These are phyloP conservation scores for Drosophila biarmipes DNA, from an alignment of 1,140 invertebrate species.

Conservation along the genomic window DNA sequence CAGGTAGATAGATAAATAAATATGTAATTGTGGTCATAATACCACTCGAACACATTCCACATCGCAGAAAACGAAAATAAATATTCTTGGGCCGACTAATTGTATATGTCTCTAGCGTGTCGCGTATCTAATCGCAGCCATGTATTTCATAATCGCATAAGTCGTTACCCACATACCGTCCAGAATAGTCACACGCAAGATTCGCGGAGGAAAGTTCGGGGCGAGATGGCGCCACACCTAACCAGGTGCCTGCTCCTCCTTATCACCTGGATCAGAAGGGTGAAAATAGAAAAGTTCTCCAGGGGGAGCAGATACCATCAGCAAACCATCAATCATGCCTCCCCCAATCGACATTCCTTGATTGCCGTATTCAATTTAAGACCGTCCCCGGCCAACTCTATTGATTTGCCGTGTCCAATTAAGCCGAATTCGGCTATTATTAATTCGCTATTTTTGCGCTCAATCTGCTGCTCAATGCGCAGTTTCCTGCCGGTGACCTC, in stretches of 20 bases:
- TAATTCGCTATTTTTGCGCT: constrained; percentile 37
- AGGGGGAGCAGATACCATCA: background rate
- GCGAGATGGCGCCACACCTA: constrained; percentile 24
- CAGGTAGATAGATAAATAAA: constrained; percentile 57
- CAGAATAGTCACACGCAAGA: constrained; percentile 5
- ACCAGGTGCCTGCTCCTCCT: constrained; percentile 15
- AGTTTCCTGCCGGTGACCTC: constrained; percentile 33
- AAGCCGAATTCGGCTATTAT: constrained; percentile 33
- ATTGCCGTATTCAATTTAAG: constrained; percentile 39
- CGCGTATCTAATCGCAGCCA: constrained; percentile 62
- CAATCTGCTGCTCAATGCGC: constrained; percentile 32
- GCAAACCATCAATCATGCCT: constrained; percentile 25
- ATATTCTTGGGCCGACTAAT: constrained; percentile 19
- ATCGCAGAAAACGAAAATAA: constrained; percentile 16
- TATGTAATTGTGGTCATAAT: constrained; percentile 70
- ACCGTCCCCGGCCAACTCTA: background rate
- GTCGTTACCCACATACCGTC: background rate
- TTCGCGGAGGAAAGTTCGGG: constrained; percentile 16
- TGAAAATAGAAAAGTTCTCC: constrained; percentile 2
- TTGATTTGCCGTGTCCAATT: constrained; percentile 42
- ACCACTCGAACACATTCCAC: constrained; percentile 25
- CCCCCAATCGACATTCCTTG: constrained; percentile 6
- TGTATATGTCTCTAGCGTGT: constrained; percentile 30
- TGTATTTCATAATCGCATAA: constrained; percentile 60
- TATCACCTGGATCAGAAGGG: constrained; percentile 7